phyloP scores from a whole-genome alignment of 92 coral and sea anemone species.

The Siderastrea radians region DNA sequence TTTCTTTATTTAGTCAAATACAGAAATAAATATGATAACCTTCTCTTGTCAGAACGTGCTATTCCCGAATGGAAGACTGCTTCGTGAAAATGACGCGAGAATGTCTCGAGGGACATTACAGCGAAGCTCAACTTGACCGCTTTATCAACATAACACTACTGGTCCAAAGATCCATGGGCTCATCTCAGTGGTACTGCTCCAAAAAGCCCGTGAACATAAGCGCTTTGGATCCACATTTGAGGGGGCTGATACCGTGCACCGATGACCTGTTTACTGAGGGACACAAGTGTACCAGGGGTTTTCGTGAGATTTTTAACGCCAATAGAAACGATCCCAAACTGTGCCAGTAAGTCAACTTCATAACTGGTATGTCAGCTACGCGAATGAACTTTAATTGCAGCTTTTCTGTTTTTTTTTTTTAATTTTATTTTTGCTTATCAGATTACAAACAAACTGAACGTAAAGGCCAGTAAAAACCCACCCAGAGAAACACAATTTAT shows the following conservation, averaged over 20 bases:
- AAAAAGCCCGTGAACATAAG: constrained; percentile 25
- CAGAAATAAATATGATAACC: not conserved
- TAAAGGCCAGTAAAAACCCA: too few relatives aligned
- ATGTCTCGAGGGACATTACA: constrained; percentile 32
- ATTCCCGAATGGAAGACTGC: constrained; percentile 20
- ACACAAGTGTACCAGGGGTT: constrained; percentile 35
- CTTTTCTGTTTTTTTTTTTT: too few relatives aligned
- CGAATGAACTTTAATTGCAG: too few relatives aligned
- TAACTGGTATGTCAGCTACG: too few relatives aligned
- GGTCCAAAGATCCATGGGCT: constrained; percentile 29
- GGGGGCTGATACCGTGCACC: constrained; percentile 36
- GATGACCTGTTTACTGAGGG: constrained; percentile 48
- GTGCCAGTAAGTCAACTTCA: constrained; percentile 41
- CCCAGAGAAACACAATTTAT: too few relatives aligned
- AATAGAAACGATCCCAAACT: constrained; percentile 48
- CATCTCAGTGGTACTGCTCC: constrained; percentile 57
- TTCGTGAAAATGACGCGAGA: not conserved
- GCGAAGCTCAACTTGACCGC: not conserved
- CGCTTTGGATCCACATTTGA: constrained; percentile 30
- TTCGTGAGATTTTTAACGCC: constrained; percentile 25
- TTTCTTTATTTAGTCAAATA: too few relatives aligned
- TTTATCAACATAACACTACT: constrained; percentile 19
- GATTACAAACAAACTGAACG: too few relatives aligned
- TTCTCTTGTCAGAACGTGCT: not conserved
- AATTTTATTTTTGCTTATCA: too few relatives aligned